These are phyloP conservation scores for Garrulus glandarius DNA, from an alignment of 2,797 vertebrate species.

Conservation along the genomic window DNA sequence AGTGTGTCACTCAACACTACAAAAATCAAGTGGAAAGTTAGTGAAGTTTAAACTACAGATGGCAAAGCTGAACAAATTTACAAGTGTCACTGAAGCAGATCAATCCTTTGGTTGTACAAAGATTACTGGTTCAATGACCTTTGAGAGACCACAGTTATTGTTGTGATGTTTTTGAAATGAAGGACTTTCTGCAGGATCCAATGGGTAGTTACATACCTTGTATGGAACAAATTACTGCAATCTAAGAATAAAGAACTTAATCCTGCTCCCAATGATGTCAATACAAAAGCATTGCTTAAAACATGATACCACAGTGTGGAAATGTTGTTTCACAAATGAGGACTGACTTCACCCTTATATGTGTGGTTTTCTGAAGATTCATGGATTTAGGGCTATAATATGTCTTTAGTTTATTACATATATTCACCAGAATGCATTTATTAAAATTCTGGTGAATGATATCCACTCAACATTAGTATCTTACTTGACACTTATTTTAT, in stretches of 20 bases:
- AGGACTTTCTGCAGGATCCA: not conserved
- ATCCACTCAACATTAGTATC: not conserved
- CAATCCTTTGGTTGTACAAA: not conserved
- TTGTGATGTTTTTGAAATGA: conserved; percentile 4
- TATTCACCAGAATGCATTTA: not conserved
- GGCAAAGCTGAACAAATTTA: not conserved
- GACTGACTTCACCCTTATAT: not conserved
- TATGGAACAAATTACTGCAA: conserved; percentile 23
- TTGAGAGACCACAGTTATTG: conserved; percentile 20
- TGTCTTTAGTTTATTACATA: not conserved
- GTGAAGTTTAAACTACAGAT: not conserved
- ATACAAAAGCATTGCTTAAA: not conserved
- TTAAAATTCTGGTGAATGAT: not conserved
- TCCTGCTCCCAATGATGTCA: not conserved
- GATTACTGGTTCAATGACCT: not conserved
- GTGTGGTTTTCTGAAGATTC: conserved; percentile 15
- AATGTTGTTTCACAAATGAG: conserved; percentile 4
- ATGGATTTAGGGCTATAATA: not conserved
- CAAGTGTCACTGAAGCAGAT: conserved; percentile 4
- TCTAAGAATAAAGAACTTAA: conserved; percentile 39
- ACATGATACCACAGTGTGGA: not conserved
- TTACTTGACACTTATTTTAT: not conserved
- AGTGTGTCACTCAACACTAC: not conserved
- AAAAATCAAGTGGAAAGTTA: not conserved
- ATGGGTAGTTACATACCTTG: conserved; percentile 9